Evolutionary conservation across 2,797 vertebrate species (phyloP), one percentile per base, ranked within the genome.

Genomic region (Lophius americanus): DNA sequence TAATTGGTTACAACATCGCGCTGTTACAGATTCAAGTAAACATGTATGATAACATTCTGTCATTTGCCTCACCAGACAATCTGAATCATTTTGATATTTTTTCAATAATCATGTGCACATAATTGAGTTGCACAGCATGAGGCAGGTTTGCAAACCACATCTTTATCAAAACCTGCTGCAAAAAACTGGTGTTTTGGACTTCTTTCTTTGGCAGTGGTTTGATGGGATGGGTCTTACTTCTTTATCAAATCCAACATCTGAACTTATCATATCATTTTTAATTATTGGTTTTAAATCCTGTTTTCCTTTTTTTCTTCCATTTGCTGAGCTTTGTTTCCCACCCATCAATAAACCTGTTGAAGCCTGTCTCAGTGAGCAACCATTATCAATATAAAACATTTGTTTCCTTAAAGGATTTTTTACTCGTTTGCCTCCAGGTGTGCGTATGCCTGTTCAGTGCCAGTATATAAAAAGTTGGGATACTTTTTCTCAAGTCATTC

Each of bases 301-400:
- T 38, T 65, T 8, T n/a, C n/a, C n/a, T n/a, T n/a, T n/a, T n/a
- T n/a, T n/a, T n/a, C n/a, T 7, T 3, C 66, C 8, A 1, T 52
- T 38, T 36, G 3, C n/a, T 1, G 2, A 47, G 2, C 0, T 38
- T 5, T 1, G 0, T 11, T 8, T 55, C n/a, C 1, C 38, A 33
- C 42, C 41, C 12, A 33, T 77, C 73, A 67, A 50, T 81, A 73
- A 79, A 80, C 88, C 6, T 82, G 90, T 74, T 1, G 0, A 12
- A 38, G 35, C 88, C 42, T 81, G 87, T 65, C 6, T 6, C 6
- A 11, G 35, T 0, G 3, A 33, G 35, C 60, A 65, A 23, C 23
- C 23, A 23, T 23, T 23, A 13, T 53, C 9, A 59, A 79, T 76
- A 9, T 1, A 49, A 77, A 71, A 73, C 1, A 2, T 23, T 41